phyloP scores from a whole-genome alignment of 2,113 vertebrate genomes.

The Thymallus thymallus region DNA sequence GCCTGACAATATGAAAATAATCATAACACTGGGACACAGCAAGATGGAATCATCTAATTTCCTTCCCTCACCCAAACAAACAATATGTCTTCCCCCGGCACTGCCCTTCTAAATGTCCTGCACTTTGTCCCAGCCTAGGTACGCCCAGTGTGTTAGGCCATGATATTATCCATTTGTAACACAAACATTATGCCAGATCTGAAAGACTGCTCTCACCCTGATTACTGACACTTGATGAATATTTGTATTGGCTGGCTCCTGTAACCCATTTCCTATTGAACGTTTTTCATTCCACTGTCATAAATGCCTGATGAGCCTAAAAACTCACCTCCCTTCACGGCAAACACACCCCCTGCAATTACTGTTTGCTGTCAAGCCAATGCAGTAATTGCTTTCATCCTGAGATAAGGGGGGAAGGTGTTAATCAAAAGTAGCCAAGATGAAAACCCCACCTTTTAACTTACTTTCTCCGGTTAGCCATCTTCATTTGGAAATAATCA shows the following conservation, averaged over 20 bases:
- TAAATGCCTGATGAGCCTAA: background rate
- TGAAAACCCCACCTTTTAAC: slow-evolving; percentile 28
- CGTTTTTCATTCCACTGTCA: too few species aligned
- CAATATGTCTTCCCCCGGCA: slow-evolving; percentile 28
- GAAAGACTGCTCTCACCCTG: background rate
- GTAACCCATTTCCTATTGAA: too few species aligned
- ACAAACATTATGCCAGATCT: slow-evolving; percentile 3
- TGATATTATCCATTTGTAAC: slow-evolving; percentile 20
- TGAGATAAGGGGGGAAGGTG: slow-evolving; percentile 7
- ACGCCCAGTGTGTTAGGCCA: background rate
- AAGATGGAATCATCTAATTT: slow-evolving; percentile 57
- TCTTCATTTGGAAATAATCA: slow-evolving; percentile 60
- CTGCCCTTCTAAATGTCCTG: slow-evolving; percentile 28
- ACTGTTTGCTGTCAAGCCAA: background rate
- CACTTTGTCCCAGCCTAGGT: slow-evolving; percentile 23
- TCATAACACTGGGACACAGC: slow-evolving; percentile 47
- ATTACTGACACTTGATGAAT: background rate
- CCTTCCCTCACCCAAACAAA: slow-evolving; percentile 1
- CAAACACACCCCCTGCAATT: background rate
- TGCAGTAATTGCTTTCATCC: slow-evolving; percentile 3
- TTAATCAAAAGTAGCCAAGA: slow-evolving; percentile 39
- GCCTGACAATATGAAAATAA: slow-evolving; percentile 69
- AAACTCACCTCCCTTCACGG: background rate
- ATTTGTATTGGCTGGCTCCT: background rate
- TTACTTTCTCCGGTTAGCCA: slow-evolving; percentile 40